Evolutionary conservation across 2,113 vertebrate genomes (phyloP).

Genomic region (Puntigrus tetrazona): DNA sequence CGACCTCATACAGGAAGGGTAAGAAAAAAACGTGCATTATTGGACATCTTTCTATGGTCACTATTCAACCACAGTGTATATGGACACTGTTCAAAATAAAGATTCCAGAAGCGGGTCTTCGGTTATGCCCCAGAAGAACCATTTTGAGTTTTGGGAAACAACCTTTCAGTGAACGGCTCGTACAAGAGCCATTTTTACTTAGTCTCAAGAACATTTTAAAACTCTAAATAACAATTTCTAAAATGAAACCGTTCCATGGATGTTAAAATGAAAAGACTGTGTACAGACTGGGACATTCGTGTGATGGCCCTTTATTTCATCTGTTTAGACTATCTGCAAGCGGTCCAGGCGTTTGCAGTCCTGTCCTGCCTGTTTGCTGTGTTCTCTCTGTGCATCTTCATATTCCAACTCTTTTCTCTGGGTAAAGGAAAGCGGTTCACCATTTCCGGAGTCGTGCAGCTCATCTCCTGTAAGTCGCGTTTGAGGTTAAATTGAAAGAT

Average conservation of each 20-base stretch:
- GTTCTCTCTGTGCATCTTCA: slow-evolving; percentile 84
- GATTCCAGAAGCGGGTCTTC: neutral
- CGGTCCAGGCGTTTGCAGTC: slow-evolving; percentile 88
- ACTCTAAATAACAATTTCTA: neutral
- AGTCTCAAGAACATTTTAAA: neutral
- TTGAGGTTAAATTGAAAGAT: neutral
- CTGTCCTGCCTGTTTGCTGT: slow-evolving; percentile 90
- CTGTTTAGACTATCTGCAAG: slow-evolving; percentile 80
- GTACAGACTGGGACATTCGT: neutral
- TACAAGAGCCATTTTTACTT: neutral
- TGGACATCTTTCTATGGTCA: neutral
- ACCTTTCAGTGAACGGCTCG: neutral
- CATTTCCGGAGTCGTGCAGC: slow-evolving; percentile 85
- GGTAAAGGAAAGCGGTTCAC: slow-evolving; percentile 94
- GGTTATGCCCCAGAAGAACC: neutral
- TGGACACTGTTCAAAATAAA: neutral
- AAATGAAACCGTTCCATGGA: neutral
- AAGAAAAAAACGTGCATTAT: neutral
- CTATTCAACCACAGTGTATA: neutral
- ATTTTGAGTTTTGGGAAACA: neutral
- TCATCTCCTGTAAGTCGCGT: slow-evolving; percentile 83
- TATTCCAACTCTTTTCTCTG: slow-evolving; percentile 93
- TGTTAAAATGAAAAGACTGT: neutral
- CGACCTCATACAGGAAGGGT: slow-evolving; percentile 63
- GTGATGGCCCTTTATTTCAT: neutral